Base-by-base conservation (phyloP, 92 coral and sea anemone species). In the Porites cylindrica region DNA sequence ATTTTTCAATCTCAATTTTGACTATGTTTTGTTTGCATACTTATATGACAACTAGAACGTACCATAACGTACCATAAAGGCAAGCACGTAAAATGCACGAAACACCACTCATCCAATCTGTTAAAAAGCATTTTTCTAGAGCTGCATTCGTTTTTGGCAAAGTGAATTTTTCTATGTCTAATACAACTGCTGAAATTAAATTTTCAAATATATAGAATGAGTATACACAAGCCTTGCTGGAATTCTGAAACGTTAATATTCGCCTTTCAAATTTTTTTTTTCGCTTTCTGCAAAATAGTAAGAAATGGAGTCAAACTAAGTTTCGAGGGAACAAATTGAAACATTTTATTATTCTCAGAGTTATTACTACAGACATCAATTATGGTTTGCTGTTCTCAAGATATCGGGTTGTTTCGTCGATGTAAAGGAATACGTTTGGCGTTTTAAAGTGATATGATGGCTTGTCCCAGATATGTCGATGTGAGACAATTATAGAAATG, bases 281-380 rank as follows among this genome's bases (percentile, higher is more conserved):
- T 58, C 13, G 14, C n/a, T 29, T 21, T 56, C 26, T 56, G 16
- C 8, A 32, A 56, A 70, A 61, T 8, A 19, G 14, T 17, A 70
- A 82, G 21, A 12, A 18, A 56, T 53, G 68, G 59, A 32, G 13
- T 58, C 43, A 82, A 70, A 70, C 86, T 70, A 70, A 59, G 59
- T 82, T 82, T 82, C 61, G 47, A 56, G 52, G 47, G 78, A 29
- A 13, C 56, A 53, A 70, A 82, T 70, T 82, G 86, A 70, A 70
- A 70, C 78, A 70, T 29, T 82, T 82, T 70, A 82, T 82, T 71
- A 70, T 82, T 43, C 77, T 10, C 19, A 19, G 38, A 70, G 60
- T 82, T 72, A 58, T 70, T 82, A 70, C 77, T 59, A 71, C 32
- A 71, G 70, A 17, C 14, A 81, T 70, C 78, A 71, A 58, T 70